Evolutionary conservation across 2,797 vertebrate species (phyloP).

Genomic region (Oryzias sinensis): DNA sequence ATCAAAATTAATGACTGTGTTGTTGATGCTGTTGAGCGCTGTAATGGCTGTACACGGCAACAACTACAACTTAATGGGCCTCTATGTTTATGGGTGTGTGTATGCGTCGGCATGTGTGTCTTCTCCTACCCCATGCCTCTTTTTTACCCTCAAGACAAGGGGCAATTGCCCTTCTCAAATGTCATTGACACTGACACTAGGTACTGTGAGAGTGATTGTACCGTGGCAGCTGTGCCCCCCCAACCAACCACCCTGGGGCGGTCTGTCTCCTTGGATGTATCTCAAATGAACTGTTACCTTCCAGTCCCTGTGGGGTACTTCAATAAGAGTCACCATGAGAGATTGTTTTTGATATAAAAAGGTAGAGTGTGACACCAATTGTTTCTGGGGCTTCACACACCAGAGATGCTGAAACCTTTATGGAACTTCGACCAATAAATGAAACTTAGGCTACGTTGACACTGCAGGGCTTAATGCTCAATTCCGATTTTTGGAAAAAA

Average conservation of each 20-base stretch:
- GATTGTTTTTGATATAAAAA: constrained; percentile 24
- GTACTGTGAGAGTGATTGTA: constrained; percentile 56
- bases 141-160: constrained; percentile 52
- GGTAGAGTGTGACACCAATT: constrained; percentile 17
- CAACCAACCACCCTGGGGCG: constrained; percentile 8
- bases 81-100: constrained; percentile 37
- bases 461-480: too few relatives aligned
- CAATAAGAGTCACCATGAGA: constrained; percentile 35
- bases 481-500: too few relatives aligned
- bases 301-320: constrained; percentile 39
- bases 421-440: too few relatives aligned
- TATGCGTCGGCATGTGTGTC: constrained; percentile 20
- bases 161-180: constrained; percentile 65
- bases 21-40: constrained; percentile 54
- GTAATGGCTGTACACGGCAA: constrained; percentile 32
- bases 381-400: constrained; percentile 20
- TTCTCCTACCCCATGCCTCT: constrained; percentile 24
- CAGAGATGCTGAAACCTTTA: constrained; percentile 30
- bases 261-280: constrained; percentile 3
- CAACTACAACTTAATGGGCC: constrained; percentile 22
- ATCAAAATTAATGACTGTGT: constrained; percentile 52
- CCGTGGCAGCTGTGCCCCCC: constrained; percentile 47
- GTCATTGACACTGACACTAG: constrained; percentile 47
- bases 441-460: too few relatives aligned
- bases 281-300: constrained; percentile 58